Conservation (phyloP, 2,113 vertebrate species). For the Erpornis zantholeuca region DNA sequence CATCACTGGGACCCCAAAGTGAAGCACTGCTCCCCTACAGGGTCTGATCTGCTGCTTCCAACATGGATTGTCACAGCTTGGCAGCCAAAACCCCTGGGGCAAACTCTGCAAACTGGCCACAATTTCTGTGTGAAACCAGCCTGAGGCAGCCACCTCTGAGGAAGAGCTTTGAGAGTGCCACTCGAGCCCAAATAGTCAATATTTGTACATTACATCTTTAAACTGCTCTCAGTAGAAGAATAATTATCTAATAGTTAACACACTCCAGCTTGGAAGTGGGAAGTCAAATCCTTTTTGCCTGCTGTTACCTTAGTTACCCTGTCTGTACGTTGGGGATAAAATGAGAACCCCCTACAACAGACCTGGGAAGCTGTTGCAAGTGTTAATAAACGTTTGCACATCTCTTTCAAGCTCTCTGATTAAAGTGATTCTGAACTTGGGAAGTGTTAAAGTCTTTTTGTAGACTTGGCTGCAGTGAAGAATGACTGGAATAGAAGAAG, state of each 20-base stretch:
- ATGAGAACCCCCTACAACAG: neutral
- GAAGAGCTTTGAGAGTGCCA: neutral
- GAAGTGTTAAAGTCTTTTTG: slow-evolving; percentile 44
- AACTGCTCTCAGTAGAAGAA: neutral
- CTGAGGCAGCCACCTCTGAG: neutral
- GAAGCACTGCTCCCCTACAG: neutral
- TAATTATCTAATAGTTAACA: slow-evolving; percentile 41
- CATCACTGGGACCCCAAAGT: neutral
- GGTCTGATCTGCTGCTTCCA: neutral
- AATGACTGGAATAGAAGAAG: slow-evolving; percentile 10
- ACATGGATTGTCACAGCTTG: neutral
- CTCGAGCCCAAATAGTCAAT: neutral
- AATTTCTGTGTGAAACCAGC: neutral
- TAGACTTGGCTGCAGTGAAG: slow-evolving; percentile 12
- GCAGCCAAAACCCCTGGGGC: neutral
- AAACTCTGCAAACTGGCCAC: neutral
- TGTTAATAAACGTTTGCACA: slow-evolving; percentile 38
- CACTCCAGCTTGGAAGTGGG: slow-evolving; percentile 48
- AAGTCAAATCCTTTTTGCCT: slow-evolving; percentile 48
- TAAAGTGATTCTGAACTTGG: neutral
- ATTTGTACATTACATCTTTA: slow-evolving; percentile 6
- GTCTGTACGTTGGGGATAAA: neutral
- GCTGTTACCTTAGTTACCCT: slow-evolving; percentile 56
- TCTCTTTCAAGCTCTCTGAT: neutral
- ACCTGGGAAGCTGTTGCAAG: neutral